phyloP scores from a whole-genome alignment of 2,888 invertebrate genomes.

The Glaucopsyche alexis region DNA sequence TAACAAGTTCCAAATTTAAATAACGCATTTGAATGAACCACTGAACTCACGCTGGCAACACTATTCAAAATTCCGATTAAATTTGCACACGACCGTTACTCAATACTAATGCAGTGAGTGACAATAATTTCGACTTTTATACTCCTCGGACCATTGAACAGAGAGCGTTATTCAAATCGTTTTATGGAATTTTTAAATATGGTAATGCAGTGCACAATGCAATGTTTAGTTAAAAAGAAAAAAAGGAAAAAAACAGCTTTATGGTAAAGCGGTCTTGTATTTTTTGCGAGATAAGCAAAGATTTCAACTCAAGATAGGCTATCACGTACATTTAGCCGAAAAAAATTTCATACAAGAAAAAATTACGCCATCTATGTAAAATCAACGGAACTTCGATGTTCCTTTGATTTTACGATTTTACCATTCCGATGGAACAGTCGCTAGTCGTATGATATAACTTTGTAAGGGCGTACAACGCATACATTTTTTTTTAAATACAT shows the following conservation, averaged over 20 bases:
- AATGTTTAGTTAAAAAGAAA: not conserved
- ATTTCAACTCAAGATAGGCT: no score
- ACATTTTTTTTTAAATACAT: no score
- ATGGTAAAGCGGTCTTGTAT: not conserved
- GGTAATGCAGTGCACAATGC: slow-evolving; percentile 21
- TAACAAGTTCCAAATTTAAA: slow-evolving; percentile 16
- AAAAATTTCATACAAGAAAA: no score
- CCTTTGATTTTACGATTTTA: no score
- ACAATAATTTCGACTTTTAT: slow-evolving; percentile 26
- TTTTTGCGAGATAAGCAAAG: slow-evolving; percentile 9
- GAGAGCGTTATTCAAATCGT: slow-evolving; percentile 24
- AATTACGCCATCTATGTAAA: no score
- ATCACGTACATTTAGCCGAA: no score
- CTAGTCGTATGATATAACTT: no score
- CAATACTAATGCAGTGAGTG: slow-evolving; percentile 20
- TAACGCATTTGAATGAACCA: not conserved
- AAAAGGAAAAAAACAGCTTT: not conserved
- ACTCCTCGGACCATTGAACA: slow-evolving; percentile 18
- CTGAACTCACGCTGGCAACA: not conserved
- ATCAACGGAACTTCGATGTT: no score
- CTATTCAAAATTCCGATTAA: not conserved
- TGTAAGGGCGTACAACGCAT: no score
- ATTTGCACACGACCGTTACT: slow-evolving; percentile 13
- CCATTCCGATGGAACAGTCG: no score
- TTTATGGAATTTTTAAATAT: slow-evolving; percentile 26